A percentile compares a stretch with the other conserved stretches of the same genome.
Evolutionary conservation across 1,140 invertebrate genomes (phyloP).

Genomic region (Battus philenor): DNA sequence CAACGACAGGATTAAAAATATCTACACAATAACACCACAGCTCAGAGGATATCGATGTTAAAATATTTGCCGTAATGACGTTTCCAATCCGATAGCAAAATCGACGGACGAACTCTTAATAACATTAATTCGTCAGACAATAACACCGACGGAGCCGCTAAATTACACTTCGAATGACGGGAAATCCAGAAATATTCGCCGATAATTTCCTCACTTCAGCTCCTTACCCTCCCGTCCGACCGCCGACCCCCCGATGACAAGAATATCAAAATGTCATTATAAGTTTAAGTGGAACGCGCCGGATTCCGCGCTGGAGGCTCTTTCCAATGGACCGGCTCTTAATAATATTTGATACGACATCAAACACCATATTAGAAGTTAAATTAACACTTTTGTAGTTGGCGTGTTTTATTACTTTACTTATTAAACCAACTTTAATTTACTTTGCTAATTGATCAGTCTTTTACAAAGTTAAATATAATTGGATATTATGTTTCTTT

Average conservation of each 20-base stretch:
- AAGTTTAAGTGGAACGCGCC: constrained; percentile 54
- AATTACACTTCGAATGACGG: constrained; percentile 65
- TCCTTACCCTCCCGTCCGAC: constrained; percentile 12
- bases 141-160: constrained; percentile 49
- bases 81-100: constrained; percentile 41
- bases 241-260: constrained; percentile 42
- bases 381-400: not conserved
- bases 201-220: constrained; percentile 37
- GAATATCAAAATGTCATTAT: constrained; percentile 74
- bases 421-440: too few relatives aligned
- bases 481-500: too few relatives aligned
- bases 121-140: constrained; percentile 61
- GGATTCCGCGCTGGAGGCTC: constrained; percentile 44
- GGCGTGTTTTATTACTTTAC: too few relatives aligned
- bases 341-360: constrained; percentile 36
- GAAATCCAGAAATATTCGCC: constrained; percentile 62
- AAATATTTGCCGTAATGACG: constrained; percentile 48
- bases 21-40: too few relatives aligned
- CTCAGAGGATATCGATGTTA: too few relatives aligned
- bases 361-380: constrained; percentile 20
- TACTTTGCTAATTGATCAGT: too few relatives aligned
- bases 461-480: too few relatives aligned
- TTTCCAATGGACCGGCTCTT: constrained; percentile 44
- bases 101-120: constrained; percentile 35
- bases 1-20: too few relatives aligned